phyloP scores from a whole-genome alignment of 2,797 vertebrate species.

The Chaenodraco wilsoni region DNA sequence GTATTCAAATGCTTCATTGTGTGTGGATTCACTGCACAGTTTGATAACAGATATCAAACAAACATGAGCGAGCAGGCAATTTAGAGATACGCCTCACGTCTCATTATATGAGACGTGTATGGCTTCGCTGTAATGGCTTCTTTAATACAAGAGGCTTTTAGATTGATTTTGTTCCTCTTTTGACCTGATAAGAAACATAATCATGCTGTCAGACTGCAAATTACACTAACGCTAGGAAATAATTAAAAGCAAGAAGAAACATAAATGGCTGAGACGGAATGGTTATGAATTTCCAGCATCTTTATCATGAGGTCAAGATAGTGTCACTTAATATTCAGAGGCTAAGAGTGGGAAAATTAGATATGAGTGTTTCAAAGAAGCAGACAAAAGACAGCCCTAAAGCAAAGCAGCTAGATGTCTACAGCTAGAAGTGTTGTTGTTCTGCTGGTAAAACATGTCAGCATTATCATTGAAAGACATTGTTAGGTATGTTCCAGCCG shows the following conservation, averaged over 20 bases:
- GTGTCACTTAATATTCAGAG: neutral
- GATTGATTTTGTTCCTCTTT: neutral
- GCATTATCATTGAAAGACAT: neutral
- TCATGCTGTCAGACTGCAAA: conserved; percentile 1
- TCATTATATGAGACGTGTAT: neutral
- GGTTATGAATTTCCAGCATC: neutral
- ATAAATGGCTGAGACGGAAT: neutral
- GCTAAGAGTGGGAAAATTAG: conserved; percentile 4
- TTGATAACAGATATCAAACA: conserved; percentile 27
- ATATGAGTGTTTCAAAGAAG: neutral
- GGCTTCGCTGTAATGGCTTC: neutral
- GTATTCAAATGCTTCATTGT: neutral
- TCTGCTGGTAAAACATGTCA: conserved; percentile 5
- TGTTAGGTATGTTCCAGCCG: neutral
- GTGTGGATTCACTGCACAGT: neutral
- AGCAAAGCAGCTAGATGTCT: conserved; percentile 5
- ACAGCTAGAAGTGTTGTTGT: neutral
- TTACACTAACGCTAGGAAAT: neutral
- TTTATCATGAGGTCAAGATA: neutral
- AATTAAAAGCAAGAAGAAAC: conserved; percentile 1
- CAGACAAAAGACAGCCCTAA: neutral
- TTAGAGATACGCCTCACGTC: conserved; percentile 34
- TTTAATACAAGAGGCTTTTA: conserved; percentile 13
- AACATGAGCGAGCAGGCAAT: conserved; percentile 32
- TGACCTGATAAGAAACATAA: conserved; percentile 7